Percentiles rank a stretch among this genome's conserved stretches.
These are phyloP conservation scores for Osmoderma eremita DNA, from an alignment of 2,888 invertebrate genomes.

Conservation along the genomic window DNA sequence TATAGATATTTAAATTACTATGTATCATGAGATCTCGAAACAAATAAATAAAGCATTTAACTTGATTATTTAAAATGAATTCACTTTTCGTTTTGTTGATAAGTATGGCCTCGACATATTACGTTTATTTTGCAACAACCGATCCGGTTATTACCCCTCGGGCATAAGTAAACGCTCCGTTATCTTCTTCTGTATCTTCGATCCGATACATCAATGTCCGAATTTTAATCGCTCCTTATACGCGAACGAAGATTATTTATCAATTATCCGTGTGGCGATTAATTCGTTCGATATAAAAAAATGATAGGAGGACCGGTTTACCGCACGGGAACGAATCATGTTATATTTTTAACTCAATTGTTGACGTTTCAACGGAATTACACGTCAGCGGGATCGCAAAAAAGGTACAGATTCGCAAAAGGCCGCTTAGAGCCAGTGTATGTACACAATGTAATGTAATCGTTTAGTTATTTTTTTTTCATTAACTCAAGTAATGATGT, in stretches of 20 bases:
- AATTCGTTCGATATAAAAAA: slow-evolving; percentile 22
- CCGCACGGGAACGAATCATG: background rate
- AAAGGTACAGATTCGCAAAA: too few species aligned
- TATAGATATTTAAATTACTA: too few species aligned
- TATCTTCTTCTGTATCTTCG: slow-evolving; percentile 18
- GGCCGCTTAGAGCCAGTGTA: too few species aligned
- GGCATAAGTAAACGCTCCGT: background rate
- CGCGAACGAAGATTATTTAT: slow-evolving; percentile 6
- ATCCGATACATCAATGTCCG: slow-evolving; percentile 27
- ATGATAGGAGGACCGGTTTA: background rate
- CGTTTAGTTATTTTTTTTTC: slow-evolving; percentile 13
- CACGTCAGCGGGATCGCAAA: too few species aligned
- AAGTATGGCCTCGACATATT: background rate
- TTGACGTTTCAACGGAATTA: background rate
- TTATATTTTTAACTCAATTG: slow-evolving; percentile 13
- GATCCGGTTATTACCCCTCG: slow-evolving; percentile 19
- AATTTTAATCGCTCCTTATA: slow-evolving; percentile 21
- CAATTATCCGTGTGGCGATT: slow-evolving; percentile 22
- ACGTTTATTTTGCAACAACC: background rate
- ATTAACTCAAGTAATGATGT: slow-evolving; percentile 12
- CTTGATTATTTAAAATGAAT: background rate
- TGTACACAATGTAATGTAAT: background rate
- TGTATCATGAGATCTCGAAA: too few species aligned
- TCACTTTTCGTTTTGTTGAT: background rate
- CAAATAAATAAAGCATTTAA: too few species aligned